A percentile compares a stretch with the other conserved stretches of the same genome.
Evolutionary conservation across 2,797 vertebrate genomes (phyloP).

Genomic region (Eulemur albifrons): DNA sequence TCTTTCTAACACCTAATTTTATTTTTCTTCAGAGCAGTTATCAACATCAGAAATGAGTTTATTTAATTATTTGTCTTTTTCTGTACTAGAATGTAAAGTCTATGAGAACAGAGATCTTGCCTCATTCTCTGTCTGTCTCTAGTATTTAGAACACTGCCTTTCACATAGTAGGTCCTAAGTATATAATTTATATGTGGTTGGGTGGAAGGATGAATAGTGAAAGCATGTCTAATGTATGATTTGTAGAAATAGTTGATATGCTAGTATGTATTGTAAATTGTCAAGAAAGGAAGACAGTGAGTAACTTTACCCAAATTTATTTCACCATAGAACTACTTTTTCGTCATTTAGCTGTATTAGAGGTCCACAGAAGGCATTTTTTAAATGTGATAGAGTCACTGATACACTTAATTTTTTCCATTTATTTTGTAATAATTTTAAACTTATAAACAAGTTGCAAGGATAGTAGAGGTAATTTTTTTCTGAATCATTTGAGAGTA

Average conservation of each 20-base stretch:
- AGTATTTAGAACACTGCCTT: background rate
- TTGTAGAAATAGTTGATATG: background rate
- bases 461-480: background rate
- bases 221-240: background rate
- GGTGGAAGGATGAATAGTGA: background rate
- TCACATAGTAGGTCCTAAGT: background rate
- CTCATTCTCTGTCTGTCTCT: background rate
- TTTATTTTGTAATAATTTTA: slow-evolving; percentile 25
- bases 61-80: background rate
- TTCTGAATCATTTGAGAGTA: background rate
- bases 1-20: background rate
- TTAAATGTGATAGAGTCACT: background rate
- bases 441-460: background rate
- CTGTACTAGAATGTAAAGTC: background rate
- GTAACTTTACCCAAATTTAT: background rate
- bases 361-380: background rate
- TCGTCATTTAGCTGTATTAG: background rate
- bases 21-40: background rate
- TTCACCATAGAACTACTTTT: background rate
- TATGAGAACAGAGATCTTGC: background rate
- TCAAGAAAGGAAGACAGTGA: background rate
- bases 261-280: background rate
- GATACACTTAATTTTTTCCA: background rate
- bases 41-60: background rate
- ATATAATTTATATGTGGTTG: background rate